Evolutionary conservation across 1,140 invertebrate genomes (phyloP).

Genomic region (Sinella curviseta): DNA sequence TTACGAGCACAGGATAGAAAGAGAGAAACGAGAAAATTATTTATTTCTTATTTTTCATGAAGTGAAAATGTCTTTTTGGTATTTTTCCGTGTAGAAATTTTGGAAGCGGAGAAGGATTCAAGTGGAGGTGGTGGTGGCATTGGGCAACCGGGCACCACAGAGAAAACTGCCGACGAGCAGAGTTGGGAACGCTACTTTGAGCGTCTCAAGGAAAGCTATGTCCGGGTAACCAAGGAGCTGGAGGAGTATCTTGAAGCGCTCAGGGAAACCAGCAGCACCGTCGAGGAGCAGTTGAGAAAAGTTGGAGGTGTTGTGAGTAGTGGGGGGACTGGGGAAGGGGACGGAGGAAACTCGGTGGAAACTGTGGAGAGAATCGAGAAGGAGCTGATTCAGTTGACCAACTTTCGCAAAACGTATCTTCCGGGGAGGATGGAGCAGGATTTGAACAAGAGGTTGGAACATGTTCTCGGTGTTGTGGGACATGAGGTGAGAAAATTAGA

Average conservation of each 20-base stretch:
- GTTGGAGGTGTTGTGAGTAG: not conserved
- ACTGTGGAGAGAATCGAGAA: constrained; percentile 22
- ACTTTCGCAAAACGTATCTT: not conserved
- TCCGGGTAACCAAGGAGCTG: constrained; percentile 25
- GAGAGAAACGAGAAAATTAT: no score
- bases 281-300: not conserved
- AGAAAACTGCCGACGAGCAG: constrained; percentile 16
- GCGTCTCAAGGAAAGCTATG: constrained; percentile 30
- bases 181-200: constrained; percentile 30
- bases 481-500: constrained; percentile 24
- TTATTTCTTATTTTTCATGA: no score
- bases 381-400: not conserved
- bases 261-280: not conserved
- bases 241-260: not conserved
- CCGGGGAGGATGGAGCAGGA: not conserved
- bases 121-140: no score
- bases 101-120: constrained; percentile 1
- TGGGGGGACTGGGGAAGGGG: not conserved
- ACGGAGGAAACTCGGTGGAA: not conserved
- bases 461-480: constrained; percentile 5
- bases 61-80: no score
- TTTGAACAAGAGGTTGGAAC: not conserved
- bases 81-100: constrained; percentile 30
- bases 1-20: no score
- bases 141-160: not conserved